phyloP scores from a whole-genome alignment of 1,140 invertebrate species.

The Heterodera schachtii region DNA sequence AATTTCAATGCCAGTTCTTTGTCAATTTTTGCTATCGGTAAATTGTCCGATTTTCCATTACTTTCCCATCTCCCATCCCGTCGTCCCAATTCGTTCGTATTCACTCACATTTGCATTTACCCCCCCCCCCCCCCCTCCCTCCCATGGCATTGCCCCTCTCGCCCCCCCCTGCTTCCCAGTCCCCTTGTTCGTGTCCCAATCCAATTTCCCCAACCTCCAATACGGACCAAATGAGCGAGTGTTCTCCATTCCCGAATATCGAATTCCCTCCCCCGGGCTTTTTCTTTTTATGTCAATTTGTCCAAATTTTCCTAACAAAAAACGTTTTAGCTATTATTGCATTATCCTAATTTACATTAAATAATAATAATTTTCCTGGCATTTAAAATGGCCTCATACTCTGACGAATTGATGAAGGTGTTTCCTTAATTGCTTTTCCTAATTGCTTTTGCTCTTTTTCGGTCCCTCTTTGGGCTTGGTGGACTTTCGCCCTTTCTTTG shows the following conservation, averaged over 20 bases:
- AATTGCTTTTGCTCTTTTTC: neutral
- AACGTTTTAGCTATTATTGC: neutral
- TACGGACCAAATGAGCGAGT: neutral
- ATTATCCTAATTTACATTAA: too few species aligned
- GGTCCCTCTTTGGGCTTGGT: slow-evolving; percentile 55
- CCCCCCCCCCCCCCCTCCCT: neutral
- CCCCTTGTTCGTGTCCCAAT: neutral
- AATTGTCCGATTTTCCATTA: too few species aligned
- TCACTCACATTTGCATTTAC: neutral
- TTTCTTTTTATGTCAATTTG: neutral
- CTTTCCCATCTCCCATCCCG: too few species aligned
- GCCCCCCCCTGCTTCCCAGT: too few species aligned
- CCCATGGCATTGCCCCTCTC: too few species aligned
- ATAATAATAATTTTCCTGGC: too few species aligned
- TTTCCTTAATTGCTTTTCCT: neutral
- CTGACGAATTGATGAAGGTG: slow-evolving; percentile 10
- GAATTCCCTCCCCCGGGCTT: neutral
- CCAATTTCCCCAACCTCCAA: neutral
- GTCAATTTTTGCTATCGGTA: too few species aligned
- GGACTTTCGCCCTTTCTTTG: slow-evolving; percentile 52
- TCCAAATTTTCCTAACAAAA: slow-evolving; percentile 7
- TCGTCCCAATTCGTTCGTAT: too few species aligned
- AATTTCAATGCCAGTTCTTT: too few species aligned
- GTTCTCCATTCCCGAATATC: neutral
- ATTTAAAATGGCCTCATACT: slow-evolving; percentile 14